A percentile compares a stretch with the other conserved stretches of the same genome.
Evolutionary conservation across 2,113 vertebrate species (phyloP).

Genomic region (Vidua chalybeata): DNA sequence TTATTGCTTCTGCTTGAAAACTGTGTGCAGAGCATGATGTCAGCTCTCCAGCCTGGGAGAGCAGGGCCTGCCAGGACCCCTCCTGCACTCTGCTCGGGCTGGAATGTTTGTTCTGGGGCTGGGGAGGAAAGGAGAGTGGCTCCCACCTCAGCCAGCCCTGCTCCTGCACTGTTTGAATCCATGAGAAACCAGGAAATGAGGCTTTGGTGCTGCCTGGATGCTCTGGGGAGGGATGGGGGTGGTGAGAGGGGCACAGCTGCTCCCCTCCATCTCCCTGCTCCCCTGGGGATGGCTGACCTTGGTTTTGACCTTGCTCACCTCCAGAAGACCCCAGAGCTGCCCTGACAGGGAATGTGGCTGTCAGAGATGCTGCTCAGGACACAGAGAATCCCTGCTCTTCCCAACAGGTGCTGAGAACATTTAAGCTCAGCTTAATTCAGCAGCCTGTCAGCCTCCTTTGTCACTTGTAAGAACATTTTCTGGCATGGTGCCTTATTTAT

Average conservation of each 20-base stretch:
- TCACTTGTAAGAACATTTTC: not conserved
- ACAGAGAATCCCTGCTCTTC: not conserved
- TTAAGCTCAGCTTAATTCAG: not conserved
- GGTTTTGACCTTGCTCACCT: not conserved
- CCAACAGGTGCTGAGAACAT: not conserved
- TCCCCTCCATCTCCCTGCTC: not conserved
- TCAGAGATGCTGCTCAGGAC: not conserved
- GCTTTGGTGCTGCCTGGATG: not conserved
- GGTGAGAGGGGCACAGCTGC: not conserved
- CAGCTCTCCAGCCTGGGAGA: not conserved
- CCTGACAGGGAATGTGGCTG: not conserved
- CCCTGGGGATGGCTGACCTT: not conserved
- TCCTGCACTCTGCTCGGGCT: not conserved
- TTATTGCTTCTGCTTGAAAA: not conserved
- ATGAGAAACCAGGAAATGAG: fast-evolving
- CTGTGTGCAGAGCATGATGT: fast-evolving
- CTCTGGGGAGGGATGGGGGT: not conserved
- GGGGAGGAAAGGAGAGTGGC: not conserved
- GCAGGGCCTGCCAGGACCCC: not conserved
- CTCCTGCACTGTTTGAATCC: not conserved
- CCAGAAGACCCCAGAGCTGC: not conserved
- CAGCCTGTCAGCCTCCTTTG: not conserved
- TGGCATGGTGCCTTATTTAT: not conserved
- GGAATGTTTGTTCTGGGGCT: not conserved
- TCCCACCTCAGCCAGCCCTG: not conserved